Conservation (phyloP, 2,888 invertebrate genomes). For the Andrena dorsata region DNA sequence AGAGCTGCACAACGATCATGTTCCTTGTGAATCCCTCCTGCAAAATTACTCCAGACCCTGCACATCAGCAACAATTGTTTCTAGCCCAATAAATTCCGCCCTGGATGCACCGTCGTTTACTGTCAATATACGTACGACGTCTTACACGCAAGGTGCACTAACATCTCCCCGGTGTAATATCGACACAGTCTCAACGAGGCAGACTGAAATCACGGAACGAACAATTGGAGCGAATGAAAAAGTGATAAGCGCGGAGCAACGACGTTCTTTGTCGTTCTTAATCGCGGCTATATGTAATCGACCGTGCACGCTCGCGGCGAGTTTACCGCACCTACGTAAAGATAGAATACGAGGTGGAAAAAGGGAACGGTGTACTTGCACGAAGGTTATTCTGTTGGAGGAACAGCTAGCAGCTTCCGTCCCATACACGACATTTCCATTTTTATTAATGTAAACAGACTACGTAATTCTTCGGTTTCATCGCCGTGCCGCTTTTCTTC, state of each 20-base stretch:
- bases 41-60: background rate
- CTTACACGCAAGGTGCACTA: background rate
- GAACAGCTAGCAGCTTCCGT: background rate
- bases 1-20: too few relatives aligned
- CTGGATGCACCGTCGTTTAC: background rate
- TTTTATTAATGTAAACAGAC: slow-evolving; percentile 54
- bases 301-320: slow-evolving; percentile 26
- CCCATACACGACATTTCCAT: slow-evolving; percentile 51
- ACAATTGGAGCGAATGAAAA: slow-evolving; percentile 37
- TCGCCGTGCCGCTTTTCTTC: slow-evolving; percentile 18
- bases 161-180: background rate
- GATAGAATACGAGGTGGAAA: slow-evolving; percentile 25
- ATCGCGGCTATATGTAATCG: slow-evolving; percentile 54
- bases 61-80: background rate
- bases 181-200: background rate
- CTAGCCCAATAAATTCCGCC: background rate
- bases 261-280: slow-evolving; percentile 52
- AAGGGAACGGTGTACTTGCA: slow-evolving; percentile 20
- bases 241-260: slow-evolving; percentile 31
- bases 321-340: slow-evolving; percentile 31
- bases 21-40: background rate
- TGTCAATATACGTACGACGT: background rate
- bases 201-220: background rate
- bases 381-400: slow-evolving; percentile 32
- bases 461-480: slow-evolving; percentile 44